These are phyloP conservation scores for Gonatopus flavifemur DNA, from an alignment of 1,140 invertebrate genomes.

Conservation along the genomic window DNA sequence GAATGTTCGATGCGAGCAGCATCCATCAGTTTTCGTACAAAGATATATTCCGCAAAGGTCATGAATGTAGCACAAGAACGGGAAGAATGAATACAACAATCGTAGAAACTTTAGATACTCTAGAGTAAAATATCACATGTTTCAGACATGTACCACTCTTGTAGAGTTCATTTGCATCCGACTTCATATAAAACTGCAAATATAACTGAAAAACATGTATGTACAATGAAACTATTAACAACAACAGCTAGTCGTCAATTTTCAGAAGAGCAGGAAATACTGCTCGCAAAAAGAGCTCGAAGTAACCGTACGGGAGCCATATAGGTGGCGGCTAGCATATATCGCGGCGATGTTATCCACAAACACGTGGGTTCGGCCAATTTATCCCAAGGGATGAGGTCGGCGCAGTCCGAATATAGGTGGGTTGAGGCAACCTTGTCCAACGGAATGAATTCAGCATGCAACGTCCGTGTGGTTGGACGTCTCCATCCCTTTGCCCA, in stretches of 20 bases:
- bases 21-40: too few relatives aligned
- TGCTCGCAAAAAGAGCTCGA: constrained; percentile 32
- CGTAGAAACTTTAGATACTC: too few relatives aligned
- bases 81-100: too few relatives aligned
- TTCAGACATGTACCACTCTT: too few relatives aligned
- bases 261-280: constrained; percentile 36
- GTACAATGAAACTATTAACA: too few relatives aligned
- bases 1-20: too few relatives aligned
- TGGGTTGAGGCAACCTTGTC: constrained; percentile 46
- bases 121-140: too few relatives aligned
- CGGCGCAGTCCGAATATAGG: constrained; percentile 28
- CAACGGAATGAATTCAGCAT: constrained; percentile 51
- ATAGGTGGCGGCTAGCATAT: constrained; percentile 44
- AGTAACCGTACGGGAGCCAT: constrained; percentile 24
- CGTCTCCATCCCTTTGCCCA: constrained; percentile 22
- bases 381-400: constrained; percentile 54
- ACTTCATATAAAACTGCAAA: too few relatives aligned
- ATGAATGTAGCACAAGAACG: too few relatives aligned
- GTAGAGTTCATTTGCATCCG: too few relatives aligned
- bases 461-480: constrained; percentile 37
- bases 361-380: constrained; percentile 55
- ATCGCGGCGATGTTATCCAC: constrained; percentile 53
- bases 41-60: too few relatives aligned
- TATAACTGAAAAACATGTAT: too few relatives aligned
- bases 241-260: constrained; percentile 40